Percentiles rank a stretch among this genome's conserved stretches.
These are phyloP conservation scores for Pungitius pungitius DNA, from an alignment of 2,113 vertebrate species.

Conservation along the genomic window DNA sequence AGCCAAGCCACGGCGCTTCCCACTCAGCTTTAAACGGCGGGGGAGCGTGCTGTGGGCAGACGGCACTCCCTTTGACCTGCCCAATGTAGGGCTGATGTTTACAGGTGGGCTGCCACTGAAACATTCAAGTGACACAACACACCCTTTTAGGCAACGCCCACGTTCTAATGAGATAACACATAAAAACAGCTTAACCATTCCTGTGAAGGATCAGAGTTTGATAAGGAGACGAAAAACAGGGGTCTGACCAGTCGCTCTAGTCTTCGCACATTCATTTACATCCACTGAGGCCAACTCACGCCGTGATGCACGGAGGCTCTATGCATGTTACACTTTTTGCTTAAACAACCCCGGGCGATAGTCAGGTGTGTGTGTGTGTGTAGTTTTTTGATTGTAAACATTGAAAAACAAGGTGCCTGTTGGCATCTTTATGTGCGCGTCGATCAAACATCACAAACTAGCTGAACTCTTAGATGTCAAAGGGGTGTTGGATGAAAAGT, in stretches of 20 bases:
- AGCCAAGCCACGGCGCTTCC: conserved; percentile 69
- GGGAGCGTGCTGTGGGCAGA: conserved; percentile 35
- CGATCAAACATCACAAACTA: conserved; percentile 7
- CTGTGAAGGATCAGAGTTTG: conserved; percentile 38
- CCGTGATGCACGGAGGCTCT: conserved; percentile 13
- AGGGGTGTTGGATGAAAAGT: background rate
- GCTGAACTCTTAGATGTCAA: background rate
- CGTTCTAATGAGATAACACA: conserved; percentile 40
- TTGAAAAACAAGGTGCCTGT: background rate
- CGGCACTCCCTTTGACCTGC: conserved; percentile 9
- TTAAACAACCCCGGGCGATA: conserved; percentile 49
- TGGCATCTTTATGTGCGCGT: background rate
- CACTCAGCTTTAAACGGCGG: conserved; percentile 32
- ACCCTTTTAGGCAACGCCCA: conserved; percentile 24
- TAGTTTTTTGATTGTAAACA: conserved; percentile 16
- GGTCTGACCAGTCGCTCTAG: conserved; percentile 51
- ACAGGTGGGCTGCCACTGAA: conserved; percentile 33
- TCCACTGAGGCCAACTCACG: conserved; percentile 32
- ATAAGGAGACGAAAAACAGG: conserved; percentile 45
- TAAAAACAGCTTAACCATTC: conserved; percentile 14
- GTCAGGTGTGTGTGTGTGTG: conserved; percentile 5
- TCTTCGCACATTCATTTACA: conserved; percentile 49
- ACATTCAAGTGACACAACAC: conserved; percentile 29
- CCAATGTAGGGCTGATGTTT: conserved; percentile 24
- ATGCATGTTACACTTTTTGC: conserved; percentile 50